Base-by-base conservation (phyloP, 2,888 invertebrate genomes). In the Agonopterix alstromeriana region DNA sequence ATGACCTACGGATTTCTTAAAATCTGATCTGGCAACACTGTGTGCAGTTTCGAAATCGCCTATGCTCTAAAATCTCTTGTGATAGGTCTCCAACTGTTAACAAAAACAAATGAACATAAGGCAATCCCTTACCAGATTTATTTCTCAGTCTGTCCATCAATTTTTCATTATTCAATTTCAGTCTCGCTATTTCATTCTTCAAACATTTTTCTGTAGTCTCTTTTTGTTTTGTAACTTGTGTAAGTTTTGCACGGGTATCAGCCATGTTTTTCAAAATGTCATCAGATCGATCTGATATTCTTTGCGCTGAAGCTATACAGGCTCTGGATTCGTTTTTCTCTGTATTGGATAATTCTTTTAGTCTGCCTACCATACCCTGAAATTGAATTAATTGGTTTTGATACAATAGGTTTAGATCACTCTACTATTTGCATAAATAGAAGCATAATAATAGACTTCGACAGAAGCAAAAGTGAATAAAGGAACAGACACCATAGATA, bases 271-370 rank as follows among this genome's bases (percentile, higher is more conserved):
- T 73, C 40, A 75, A 58, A 49, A 85, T 59, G 10, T 70, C 73
- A 56, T 82, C 77, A n/a, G 83, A 83, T 42, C 73, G 78, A 49
- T 86, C 85, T 0, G 86, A 73, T 41, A 84, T 73, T 51, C 81
- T 74, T 54, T 82, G 86, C 1, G 84, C 85, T 43, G 85, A 77
- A 36, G 82, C 83, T 35, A 87, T 74, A 68, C 87, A 88, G 10
- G 86, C 80, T 56, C 70, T 79, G 2, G 86, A 70, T 62, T 85
- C 83, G 72, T 81, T 82, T 56, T 82, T 82, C 53, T 86, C 85
- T 3, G 51, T 53, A 50, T 56, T 70, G 38, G 86, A 60, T 56
- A 75, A 79, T 14, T 75, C 70, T 57, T 80, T 84, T 3, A 83
- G 53, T 48, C 60, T 75, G n/a, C 57, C 62, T 8, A 81, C 55